phyloP scores from a whole-genome alignment of 2,113 vertebrate species.

The Acrocephalus arundinaceus region DNA sequence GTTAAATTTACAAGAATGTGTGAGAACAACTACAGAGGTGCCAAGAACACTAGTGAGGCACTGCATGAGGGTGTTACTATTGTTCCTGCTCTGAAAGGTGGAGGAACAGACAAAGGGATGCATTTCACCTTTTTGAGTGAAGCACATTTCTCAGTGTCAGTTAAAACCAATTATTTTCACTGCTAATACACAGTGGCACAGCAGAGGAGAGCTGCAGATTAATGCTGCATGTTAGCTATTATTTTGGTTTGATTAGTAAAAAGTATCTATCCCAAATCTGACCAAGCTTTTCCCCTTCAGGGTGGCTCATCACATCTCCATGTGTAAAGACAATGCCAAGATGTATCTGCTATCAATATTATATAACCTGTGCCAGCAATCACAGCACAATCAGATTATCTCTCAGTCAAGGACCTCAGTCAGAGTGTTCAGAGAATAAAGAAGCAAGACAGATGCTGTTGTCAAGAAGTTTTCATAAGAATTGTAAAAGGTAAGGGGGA shows the following conservation, averaged over 20 bases:
- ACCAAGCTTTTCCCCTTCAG: background rate
- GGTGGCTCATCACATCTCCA: background rate
- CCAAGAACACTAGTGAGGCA: accelerated
- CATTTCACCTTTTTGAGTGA: background rate
- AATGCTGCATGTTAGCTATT: background rate
- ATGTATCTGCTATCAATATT: background rate
- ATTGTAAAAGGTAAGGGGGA: background rate
- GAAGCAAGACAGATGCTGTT: background rate
- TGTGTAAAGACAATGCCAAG: background rate
- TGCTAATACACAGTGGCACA: background rate
- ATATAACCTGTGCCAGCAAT: background rate
- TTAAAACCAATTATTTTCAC: background rate
- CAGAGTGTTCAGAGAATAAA: background rate
- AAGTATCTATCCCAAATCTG: background rate
- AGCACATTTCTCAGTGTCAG: background rate
- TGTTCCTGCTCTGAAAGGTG: background rate
- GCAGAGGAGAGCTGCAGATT: background rate
- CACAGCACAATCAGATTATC: background rate
- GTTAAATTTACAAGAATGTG: background rate
- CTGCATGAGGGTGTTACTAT: background rate
- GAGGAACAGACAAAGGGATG: background rate
- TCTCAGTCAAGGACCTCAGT: background rate
- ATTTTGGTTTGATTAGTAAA: background rate
- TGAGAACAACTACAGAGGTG: background rate
- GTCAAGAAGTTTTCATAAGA: background rate